These are phyloP conservation scores for Pristionchus mayeri DNA, from an alignment of 2,888 invertebrate genomes.

Conservation along the genomic window DNA sequence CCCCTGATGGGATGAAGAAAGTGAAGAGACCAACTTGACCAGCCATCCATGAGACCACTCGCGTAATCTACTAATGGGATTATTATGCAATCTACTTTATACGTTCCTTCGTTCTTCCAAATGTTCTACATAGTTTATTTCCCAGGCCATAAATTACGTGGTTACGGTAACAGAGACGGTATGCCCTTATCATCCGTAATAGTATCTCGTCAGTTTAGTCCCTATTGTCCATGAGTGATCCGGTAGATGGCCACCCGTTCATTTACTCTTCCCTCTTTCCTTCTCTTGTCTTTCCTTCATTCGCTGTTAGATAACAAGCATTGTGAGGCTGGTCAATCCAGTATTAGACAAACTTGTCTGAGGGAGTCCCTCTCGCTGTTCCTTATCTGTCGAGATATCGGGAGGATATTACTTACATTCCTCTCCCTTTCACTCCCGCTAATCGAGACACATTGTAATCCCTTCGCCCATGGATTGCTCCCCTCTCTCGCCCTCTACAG, in stretches of 20 bases:
- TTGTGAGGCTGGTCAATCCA: slow-evolving; percentile 22
- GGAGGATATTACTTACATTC: slow-evolving; percentile 32
- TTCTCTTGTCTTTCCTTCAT: slow-evolving; percentile 34
- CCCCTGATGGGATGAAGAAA: background rate
- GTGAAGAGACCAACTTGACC: slow-evolving; percentile 24
- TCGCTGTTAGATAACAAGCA: slow-evolving; percentile 34
- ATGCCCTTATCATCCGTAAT: slow-evolving; percentile 11
- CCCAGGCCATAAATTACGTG: background rate
- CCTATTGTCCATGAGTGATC: background rate
- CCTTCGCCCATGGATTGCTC: background rate
- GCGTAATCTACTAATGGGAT: slow-evolving; percentile 38
- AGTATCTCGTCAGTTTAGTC: background rate
- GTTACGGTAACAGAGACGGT: background rate
- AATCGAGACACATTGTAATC: background rate
- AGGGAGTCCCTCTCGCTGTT: background rate
- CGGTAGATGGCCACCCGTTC: slow-evolving; percentile 23
- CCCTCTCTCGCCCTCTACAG: background rate
- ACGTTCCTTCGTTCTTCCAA: background rate
- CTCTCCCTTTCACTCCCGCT: slow-evolving; percentile 30
- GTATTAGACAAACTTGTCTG: slow-evolving; percentile 32
- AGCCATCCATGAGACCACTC: slow-evolving; percentile 25
- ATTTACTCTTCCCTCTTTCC: slow-evolving; percentile 14
- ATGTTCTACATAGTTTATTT: background rate
- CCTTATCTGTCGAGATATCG: slow-evolving; percentile 44
- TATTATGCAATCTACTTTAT: no score